Conservation (phyloP, 2,888 invertebrate genomes). For the Oxyscelio sp. region DNA sequence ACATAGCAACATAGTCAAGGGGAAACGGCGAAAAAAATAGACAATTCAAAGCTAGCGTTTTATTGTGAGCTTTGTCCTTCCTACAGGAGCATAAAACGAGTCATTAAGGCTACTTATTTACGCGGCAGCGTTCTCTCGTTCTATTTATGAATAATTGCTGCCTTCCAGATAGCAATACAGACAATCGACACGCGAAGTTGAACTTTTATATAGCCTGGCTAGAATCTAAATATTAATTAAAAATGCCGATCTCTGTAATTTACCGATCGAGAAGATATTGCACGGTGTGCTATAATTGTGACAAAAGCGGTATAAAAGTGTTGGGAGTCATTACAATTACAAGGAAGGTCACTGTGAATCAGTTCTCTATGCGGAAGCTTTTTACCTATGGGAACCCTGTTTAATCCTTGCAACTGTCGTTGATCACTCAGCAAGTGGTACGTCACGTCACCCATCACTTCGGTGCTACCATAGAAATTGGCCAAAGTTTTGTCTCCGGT, state of each 20-base stretch:
- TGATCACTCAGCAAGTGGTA: constrained; percentile 91
- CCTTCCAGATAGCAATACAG: constrained; percentile 2
- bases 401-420: constrained; percentile 90
- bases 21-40: constrained; percentile 42
- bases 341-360: background rate
- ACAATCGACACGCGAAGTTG: constrained; percentile 19
- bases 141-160: constrained; percentile 52
- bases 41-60: constrained; percentile 22
- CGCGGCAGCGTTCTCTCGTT: constrained; percentile 18
- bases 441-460: constrained; percentile 97
- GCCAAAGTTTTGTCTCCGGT: constrained; percentile 91
- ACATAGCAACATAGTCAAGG: constrained; percentile 61
- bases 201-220: constrained; percentile 14
- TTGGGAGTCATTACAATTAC: background rate
- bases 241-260: constrained; percentile 1
- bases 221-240: constrained; percentile 38
- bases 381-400: constrained; percentile 95
- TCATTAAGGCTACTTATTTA: constrained; percentile 43
- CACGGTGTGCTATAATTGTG: constrained; percentile 8
- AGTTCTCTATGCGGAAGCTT: constrained; percentile 52
- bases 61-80: constrained; percentile 46
- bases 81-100: constrained; percentile 30
- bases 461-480: constrained; percentile 97
- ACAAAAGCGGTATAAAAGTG: background rate
- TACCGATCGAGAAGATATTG: constrained; percentile 17